phyloP scores from a whole-genome alignment of 2,888 invertebrate genomes.

The Tolmerus cingulatus region DNA sequence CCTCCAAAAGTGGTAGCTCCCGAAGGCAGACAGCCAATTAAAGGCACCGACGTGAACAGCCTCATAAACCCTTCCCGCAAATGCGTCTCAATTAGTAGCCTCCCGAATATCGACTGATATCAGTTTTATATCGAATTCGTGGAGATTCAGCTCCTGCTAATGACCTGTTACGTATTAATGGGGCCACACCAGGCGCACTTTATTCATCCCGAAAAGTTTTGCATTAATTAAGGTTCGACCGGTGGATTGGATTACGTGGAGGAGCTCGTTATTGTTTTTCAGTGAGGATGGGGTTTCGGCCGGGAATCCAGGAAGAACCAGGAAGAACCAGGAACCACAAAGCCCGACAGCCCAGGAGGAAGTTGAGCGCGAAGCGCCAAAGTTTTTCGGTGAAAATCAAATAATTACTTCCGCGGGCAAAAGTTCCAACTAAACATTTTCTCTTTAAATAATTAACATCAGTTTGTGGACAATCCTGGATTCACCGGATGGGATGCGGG shows the following conservation, averaged over 20 bases:
- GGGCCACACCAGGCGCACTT: background rate
- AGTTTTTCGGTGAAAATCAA: background rate
- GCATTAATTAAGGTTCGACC: background rate
- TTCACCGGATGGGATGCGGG: background rate
- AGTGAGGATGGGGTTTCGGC: too few relatives aligned
- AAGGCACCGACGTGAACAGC: background rate
- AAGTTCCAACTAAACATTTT: slow-evolving; percentile 18
- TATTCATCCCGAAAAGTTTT: background rate
- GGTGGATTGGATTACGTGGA: background rate
- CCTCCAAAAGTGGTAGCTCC: background rate
- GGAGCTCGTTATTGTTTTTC: background rate
- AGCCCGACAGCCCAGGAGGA: background rate
- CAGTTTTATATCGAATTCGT: background rate
- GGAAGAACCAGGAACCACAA: background rate
- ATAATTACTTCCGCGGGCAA: background rate
- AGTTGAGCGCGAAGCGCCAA: background rate
- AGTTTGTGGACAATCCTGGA: background rate
- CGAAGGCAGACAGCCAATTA: background rate
- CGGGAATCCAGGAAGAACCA: background rate
- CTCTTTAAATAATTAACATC: slow-evolving; percentile 17
- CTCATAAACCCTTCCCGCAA: background rate
- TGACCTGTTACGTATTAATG: background rate
- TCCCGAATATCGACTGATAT: background rate
- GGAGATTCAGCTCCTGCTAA: background rate
- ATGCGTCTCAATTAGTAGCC: background rate